A percentile compares a stretch with the other conserved stretches of the same genome.
Conservation (phyloP, 2,888 invertebrate genomes). For the Tetheella fluctuosa region DNA sequence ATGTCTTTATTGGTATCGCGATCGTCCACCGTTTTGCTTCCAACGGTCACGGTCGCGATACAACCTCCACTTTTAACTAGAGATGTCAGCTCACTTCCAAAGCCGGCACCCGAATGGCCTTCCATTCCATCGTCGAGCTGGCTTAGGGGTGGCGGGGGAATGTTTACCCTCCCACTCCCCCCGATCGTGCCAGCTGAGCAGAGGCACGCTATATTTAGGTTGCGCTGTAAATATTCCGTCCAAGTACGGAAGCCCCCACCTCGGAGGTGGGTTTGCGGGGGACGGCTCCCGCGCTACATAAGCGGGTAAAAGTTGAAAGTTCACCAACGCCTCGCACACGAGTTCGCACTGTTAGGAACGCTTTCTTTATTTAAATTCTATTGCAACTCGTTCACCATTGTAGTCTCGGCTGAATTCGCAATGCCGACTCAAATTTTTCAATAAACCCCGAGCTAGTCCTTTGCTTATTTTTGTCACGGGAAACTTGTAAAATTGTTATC, state of each 20-base stretch:
- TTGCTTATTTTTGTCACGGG: constrained; percentile 38
- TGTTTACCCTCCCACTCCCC: constrained; percentile 73
- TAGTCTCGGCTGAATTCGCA: constrained; percentile 72
- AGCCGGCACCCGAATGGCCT: constrained; percentile 73
- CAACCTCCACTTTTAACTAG: constrained; percentile 55
- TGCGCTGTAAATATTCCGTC: constrained; percentile 83
- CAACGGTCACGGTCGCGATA: constrained; percentile 73
- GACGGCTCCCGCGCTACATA: constrained; percentile 60
- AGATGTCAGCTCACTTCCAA: constrained; percentile 70
- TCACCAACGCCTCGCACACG: constrained; percentile 77
- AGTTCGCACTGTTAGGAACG: constrained; percentile 75
- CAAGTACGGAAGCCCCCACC: constrained; percentile 74
- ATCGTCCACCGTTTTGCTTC: constrained; percentile 63
- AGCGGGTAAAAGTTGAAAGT: constrained; percentile 83
- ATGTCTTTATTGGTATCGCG: constrained; percentile 59
- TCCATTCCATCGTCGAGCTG: constrained; percentile 44
- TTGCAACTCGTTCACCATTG: constrained; percentile 83
- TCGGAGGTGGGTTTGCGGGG: constrained; percentile 33
- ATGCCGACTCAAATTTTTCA: constrained; percentile 71
- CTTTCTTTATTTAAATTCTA: constrained; percentile 83
- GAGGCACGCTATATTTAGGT: constrained; percentile 83
- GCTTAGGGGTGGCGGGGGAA: constrained; percentile 52
- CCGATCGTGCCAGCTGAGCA: constrained; percentile 79
- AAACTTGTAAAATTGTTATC: constrained; percentile 60
- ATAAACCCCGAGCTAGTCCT: constrained; percentile 53